Evolutionary conservation across 2,797 vertebrate genomes (phyloP).

Genomic region (Mastacembelus armatus): DNA sequence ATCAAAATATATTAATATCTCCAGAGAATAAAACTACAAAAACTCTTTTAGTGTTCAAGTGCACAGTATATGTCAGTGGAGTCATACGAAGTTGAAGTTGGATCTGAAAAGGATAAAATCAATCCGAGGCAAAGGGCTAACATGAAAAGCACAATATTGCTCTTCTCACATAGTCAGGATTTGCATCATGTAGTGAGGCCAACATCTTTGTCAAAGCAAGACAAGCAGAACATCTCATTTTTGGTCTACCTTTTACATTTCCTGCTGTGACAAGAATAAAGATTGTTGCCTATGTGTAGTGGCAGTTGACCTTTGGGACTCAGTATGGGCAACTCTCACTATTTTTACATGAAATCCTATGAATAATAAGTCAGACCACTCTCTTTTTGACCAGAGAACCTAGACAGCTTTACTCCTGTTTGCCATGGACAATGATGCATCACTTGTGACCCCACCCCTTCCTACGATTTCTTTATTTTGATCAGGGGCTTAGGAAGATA

Average conservation of each 20-base stretch:
- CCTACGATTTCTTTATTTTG: slow-evolving; percentile 65
- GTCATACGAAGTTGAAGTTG: slow-evolving; percentile 4
- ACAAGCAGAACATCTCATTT: slow-evolving; percentile 52
- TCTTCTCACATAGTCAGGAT: neutral
- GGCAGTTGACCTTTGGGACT: slow-evolving; percentile 59
- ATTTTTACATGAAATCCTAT: slow-evolving; percentile 49
- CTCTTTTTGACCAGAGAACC: slow-evolving; percentile 31
- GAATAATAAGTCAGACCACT: slow-evolving; percentile 53
- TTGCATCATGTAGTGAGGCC: neutral
- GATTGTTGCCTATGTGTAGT: slow-evolving; percentile 32
- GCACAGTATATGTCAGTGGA: neutral
- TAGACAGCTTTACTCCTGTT: slow-evolving; percentile 45
- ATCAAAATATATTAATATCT: slow-evolving; percentile 14
- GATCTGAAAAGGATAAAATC: slow-evolving; percentile 22
- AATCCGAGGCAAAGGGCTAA: neutral
- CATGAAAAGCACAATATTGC: slow-evolving; percentile 1
- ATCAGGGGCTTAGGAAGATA: slow-evolving; percentile 75
- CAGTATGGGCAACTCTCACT: slow-evolving; percentile 26
- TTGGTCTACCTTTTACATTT: slow-evolving; percentile 52
- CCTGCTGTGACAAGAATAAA: slow-evolving; percentile 39
- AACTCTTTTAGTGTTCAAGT: neutral
- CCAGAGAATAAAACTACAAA: neutral
- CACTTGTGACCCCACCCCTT: slow-evolving; percentile 10
- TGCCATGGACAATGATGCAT: slow-evolving; percentile 59
- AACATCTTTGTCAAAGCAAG: slow-evolving; percentile 43